Base-by-base conservation (phyloP, 2,888 invertebrate genomes). In the Dolichomitus sp. region DNA sequence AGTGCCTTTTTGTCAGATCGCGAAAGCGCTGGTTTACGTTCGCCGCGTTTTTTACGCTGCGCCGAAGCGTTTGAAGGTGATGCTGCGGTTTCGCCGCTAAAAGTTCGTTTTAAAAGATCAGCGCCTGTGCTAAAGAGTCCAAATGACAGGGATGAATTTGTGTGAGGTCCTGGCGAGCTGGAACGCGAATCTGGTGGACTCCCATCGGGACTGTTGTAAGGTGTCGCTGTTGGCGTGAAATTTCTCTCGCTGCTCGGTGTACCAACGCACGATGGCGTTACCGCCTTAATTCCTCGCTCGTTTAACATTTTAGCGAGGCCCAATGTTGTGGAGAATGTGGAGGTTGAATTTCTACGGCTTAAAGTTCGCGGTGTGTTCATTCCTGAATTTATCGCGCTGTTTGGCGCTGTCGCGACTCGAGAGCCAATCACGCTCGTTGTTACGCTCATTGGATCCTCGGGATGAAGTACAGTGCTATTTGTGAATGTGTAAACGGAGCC, bases 381-480 rank as follows among this genome's bases (percentile, higher is more conserved):
- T 42, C 92, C 90, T 50, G 94, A 90, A 87, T 93, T 89, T 74
- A 93, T 84, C 50, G 88, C 90, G 86, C 92, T 91, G 92, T 93
- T 91, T 88, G 95, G 87, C 89, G 91, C 96, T 86, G 95, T 97
- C 90, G 95, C 96, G 93, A 97, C 96, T 92, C 95, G 96, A 83
- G 96, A 96, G 52, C 95, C 95, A 30, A 95, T 94, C 50, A 95
- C 93, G 87, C 95, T 96, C 57, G 95, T 94, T 52, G 96, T 95
- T 11, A 96, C 96, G 84, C 95, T 95, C 77, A 96, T 96, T 77
- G 97, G 97, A 93, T 98, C 98, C 92, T 98, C 98, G 0, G 98
- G 98, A 94, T 98, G 98, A 94, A 98, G 95, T 17, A 98, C 97
- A 82, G 97, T 97, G 91, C 98, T 97, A 91, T 97, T 98, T 6